Conservation (phyloP, 2,113 vertebrate genomes). For the Strix uralensis region DNA sequence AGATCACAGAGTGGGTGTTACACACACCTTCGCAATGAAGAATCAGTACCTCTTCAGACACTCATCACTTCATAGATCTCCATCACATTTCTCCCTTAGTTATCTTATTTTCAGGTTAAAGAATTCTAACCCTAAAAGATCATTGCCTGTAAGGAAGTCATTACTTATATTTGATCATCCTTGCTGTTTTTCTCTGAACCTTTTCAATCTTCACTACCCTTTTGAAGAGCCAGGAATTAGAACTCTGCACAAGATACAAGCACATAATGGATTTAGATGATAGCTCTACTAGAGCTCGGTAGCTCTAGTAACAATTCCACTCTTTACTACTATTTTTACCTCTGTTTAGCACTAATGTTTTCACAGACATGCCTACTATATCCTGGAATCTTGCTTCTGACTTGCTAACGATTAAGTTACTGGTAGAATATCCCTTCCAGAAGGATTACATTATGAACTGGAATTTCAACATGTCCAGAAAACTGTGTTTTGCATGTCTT, state of each 20-base stretch:
- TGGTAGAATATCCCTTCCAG: neutral
- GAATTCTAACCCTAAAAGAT: neutral
- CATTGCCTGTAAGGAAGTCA: neutral
- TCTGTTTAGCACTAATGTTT: neutral
- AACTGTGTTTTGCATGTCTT: neutral
- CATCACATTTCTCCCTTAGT: neutral
- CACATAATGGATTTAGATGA: neutral
- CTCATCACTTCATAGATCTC: neutral
- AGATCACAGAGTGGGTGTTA: neutral
- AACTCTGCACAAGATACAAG: neutral
- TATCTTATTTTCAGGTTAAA: neutral
- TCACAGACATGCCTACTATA: neutral
- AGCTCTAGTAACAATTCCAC: neutral
- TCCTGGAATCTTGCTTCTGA: neutral
- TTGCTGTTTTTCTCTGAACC: neutral
- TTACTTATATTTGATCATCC: neutral
- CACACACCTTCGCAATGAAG: neutral
- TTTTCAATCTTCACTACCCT: neutral
- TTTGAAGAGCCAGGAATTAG: neutral
- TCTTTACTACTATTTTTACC: neutral
- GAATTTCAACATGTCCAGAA: neutral
- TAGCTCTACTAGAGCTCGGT: no score
- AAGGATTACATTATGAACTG: neutral
- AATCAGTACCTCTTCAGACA: neutral
- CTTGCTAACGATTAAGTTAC: neutral